Evolutionary conservation across 1,140 invertebrate genomes (phyloP), one percentile per base, ranked within the genome.

Genomic region (Eubasilissa regina): DNA sequence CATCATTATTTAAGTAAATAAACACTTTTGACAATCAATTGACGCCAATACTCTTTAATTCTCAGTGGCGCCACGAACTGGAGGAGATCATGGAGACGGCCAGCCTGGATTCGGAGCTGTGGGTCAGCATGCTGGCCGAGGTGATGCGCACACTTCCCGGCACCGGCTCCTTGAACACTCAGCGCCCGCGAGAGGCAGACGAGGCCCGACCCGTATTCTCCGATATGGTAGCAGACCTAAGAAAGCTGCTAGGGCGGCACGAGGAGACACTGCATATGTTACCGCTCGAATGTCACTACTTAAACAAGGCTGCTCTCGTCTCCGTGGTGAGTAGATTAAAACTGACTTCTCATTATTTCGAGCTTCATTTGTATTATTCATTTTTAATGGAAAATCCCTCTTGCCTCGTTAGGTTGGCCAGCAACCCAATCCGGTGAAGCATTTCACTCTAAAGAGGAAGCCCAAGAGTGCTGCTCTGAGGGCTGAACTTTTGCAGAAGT

Each of bases 71-170:
- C 87, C 90, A 91, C 83, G 97, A 99, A 86, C 86, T 99, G 83
- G 96, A 98, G 85, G 96, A 98, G 85, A 98, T 99, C 75, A 92
- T 99, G 83, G 95, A 97, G 86, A 93, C 98, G 78, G 97, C 97
- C 12, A 92, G 93, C 9, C 91, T 95, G 79, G 97, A 99, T 87
- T 95, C 94, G 58, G 98, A 99, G 86, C 92, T 97, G 80, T 99
- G 98, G 98, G 97, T 99, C 11, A 96, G 96, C 0, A 98, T 98
- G 95, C 90, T 99, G 81, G 97, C 95, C 12, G 97, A 99, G 90
- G 95, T 97, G 76, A 94, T 99, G 89, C 97, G 97, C 85, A 96
- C 96, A 0, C 98, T 95, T 87, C 97, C 98, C 3, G 92, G 94
- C 0, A 94, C 94, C 8, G 97, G 81, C 6, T 80, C 79, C 0